Percentiles rank a stretch among this genome's conserved stretches.
Conservation (phyloP, 2,888 invertebrate genomes). For the Clanis bilineata region DNA sequence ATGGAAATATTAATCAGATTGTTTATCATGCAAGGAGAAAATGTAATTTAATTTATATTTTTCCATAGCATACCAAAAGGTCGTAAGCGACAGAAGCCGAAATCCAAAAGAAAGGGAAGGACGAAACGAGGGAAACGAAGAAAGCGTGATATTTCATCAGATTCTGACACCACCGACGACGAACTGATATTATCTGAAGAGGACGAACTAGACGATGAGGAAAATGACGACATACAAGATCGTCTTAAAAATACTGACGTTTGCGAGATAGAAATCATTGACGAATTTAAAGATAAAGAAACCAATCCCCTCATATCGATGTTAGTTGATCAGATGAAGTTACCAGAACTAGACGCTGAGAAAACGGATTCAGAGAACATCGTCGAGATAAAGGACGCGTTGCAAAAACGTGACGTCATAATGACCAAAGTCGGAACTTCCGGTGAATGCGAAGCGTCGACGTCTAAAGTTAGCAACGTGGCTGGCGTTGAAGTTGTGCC, state of each 20-base stretch:
- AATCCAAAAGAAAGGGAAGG: constrained; percentile 22
- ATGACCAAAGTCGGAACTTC: neutral
- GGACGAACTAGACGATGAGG: neutral
- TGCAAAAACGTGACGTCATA: neutral
- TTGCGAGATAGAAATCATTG: constrained; percentile 7
- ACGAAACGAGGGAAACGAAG: neutral
- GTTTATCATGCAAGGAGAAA: too few species aligned
- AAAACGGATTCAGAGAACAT: neutral
- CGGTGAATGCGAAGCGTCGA: neutral
- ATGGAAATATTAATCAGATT: too few species aligned
- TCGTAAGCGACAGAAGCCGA: constrained; percentile 41
- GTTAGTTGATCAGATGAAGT: neutral
- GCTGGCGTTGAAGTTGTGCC: neutral
- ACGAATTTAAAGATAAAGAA: neutral
- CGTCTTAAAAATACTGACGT: neutral
- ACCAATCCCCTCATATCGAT: neutral
- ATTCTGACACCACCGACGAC: neutral
- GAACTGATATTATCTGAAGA: neutral
- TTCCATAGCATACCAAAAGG: neutral
- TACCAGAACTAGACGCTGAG: neutral
- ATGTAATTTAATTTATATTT: neutral
- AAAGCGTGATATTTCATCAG: neutral
- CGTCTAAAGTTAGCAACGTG: neutral
- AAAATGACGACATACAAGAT: neutral
- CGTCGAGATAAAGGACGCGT: constrained; percentile 10